Evolutionary conservation across 2,888 invertebrate genomes (phyloP), one percentile per base, ranked within the genome.

Genomic region (Dryobotodes eremita): DNA sequence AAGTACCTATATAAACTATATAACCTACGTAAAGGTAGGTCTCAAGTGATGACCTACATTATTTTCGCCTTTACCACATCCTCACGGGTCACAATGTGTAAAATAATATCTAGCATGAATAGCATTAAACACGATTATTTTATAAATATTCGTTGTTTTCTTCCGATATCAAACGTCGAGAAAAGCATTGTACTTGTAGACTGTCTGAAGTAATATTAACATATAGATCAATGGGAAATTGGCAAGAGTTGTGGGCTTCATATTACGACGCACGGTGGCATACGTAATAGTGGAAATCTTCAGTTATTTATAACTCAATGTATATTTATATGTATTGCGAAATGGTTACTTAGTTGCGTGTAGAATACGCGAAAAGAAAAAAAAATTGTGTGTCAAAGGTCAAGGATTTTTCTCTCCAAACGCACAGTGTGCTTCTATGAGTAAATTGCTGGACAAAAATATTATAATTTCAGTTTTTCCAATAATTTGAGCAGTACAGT

Each of bases 241-340:
- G 88, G 90, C 90, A 89, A 83, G 80, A 80, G 73, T 80, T 48
- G 77, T 79, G 64, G 57, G 61, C 68, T 77, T 76, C 59, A 55
- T 72, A 66, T 75, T 75, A 77, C 73, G 81, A 46, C 42, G 42
- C 31, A 61, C 53, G 59, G 53, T 62, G 66, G n/a, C 66, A 66
- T 66, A 82, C 89, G 85, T 80, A 80, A 71, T 77, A 83, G 71
- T 80, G 80, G 81, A 86, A 85, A 86, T 80, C 71, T 88, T 83
- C 46, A 50, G 69, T 66, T 88, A 89, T 88, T 86, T 70, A 80
- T 88, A 83, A 71, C 65, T 57, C 64, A 71, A 80, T 83, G 71
- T 83, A 77, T 83, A 72, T 72, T 82, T 72, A 62, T 31, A 26
- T 68, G 26, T 42, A 68, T 61, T 68, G 59, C 36, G 31, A 31